phyloP scores from a whole-genome alignment of 2,113 vertebrate species.

The Erpornis zantholeuca region DNA sequence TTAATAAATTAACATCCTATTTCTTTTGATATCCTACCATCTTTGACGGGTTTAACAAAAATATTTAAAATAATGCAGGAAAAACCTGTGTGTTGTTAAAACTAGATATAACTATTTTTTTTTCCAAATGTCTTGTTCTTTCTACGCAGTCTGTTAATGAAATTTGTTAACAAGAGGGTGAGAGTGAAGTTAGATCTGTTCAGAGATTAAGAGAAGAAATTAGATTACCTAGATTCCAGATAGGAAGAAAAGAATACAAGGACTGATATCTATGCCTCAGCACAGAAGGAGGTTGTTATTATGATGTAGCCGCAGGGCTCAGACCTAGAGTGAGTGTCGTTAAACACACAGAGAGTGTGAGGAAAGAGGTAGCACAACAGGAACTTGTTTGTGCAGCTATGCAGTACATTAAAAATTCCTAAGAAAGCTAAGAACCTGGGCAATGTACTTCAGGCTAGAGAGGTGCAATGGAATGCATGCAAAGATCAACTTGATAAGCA shows the following conservation, averaged over 20 bases:
- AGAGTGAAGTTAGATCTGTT: not conserved
- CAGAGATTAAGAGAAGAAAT: not conserved
- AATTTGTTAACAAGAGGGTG: not conserved
- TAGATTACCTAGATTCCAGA: not conserved
- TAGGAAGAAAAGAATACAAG: not conserved
- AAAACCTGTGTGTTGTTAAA: not conserved
- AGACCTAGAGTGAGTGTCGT: not conserved
- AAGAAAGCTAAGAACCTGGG: not conserved
- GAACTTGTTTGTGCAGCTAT: not conserved
- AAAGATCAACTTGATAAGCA: not conserved
- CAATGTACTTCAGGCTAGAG: not conserved
- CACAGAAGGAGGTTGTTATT: not conserved
- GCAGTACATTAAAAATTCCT: not conserved
- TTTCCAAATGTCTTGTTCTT: not conserved
- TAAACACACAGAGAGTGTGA: not conserved
- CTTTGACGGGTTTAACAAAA: not conserved
- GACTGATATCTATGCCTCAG: not conserved
- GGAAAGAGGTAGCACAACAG: not conserved
- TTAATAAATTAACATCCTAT: not conserved
- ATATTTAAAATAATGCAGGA: not conserved
- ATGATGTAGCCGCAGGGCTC: rapidly evolving
- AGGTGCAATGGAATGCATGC: not conserved
- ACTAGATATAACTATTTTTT: not conserved
- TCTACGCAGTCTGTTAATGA: not conserved
- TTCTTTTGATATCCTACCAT: not conserved